phyloP scores from a whole-genome alignment of 1,140 invertebrate species.

The Zophobas morio region DNA sequence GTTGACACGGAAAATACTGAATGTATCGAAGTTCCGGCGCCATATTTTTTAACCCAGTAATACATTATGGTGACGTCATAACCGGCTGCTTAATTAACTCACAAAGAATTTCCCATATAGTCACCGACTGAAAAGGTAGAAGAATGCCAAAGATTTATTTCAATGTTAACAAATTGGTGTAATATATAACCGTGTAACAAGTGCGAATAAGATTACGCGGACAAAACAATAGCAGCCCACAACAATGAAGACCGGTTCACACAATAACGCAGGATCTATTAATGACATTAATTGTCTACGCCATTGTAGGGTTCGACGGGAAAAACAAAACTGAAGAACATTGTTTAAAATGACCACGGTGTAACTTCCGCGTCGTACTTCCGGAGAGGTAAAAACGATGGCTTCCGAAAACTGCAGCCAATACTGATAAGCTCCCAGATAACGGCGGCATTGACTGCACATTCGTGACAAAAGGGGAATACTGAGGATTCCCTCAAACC shows the following conservation, averaged over 20 bases:
- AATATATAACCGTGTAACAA: slow-evolving; percentile 2
- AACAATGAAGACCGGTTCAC: slow-evolving; percentile 14
- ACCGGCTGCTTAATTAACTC: neutral
- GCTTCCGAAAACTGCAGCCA: slow-evolving; percentile 5
- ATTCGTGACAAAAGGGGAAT: no score
- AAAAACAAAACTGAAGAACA: neutral
- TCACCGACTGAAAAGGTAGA: neutral
- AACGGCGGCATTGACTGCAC: neutral
- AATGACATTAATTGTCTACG: neutral
- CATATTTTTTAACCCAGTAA: no score
- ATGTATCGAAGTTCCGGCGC: no score
- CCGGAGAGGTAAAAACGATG: slow-evolving; percentile 7
- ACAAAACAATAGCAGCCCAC: neutral
- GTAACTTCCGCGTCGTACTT: slow-evolving; percentile 15
- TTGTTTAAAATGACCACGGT: neutral
- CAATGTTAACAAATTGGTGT: slow-evolving; percentile 2
- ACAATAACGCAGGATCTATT: neutral
- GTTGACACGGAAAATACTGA: no score
- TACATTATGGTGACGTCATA: slow-evolving; percentile 36
- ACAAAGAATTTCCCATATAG: slow-evolving; percentile 2
- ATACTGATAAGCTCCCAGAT: neutral
- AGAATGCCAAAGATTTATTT: slow-evolving; percentile 1
- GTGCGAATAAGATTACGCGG: neutral
- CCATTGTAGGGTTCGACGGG: neutral
- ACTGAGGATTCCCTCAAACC: no score